Base-by-base conservation (phyloP, 2,888 invertebrate species). In the Hemaris fuciformis region DNA sequence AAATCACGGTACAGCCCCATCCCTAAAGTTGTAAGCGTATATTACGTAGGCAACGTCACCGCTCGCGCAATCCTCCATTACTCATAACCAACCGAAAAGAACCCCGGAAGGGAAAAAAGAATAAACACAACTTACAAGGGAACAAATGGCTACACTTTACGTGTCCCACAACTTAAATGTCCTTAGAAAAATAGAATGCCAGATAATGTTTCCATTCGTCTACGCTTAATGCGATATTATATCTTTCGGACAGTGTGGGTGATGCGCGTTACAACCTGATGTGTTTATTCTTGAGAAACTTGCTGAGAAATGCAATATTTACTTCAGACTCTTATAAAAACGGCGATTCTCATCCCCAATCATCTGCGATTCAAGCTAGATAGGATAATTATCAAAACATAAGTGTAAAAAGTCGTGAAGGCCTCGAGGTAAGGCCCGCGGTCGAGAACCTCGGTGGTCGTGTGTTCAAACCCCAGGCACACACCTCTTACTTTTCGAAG, bases 141-240 rank as follows among this genome's bases (percentile, higher is more conserved):
- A 85, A 88, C 84, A 88, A 88, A 89, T 88, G 83, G 83, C 76
- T 83, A 85, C 89, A 87, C 88, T 89, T 84, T 88, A 87, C 83
- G 85, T 84, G 84, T 83, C 84, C 82, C 85, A 83, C 85, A 87
- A 87, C 84, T 86, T 86, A 87, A 88, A 86, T 79, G 85, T 79
- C 80, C 77, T 79, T 76, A 70, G 79, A 81, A 83, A 85, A 83
- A 86, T 85, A 84, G 84, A 80, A 83, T 84, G 82, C 81, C 77
- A 81, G 79, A 80, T 87, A 88, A 85, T 85, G 88, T 83, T 79
- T 68, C 84, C 84, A 87, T 87, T 79, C 80, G 84, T 86, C 83
- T 72, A 70, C 53, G 18, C 76, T 79, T 85, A 84, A 84, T 85
- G 83, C 77, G 75, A 80, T 84, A 83, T 85, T 81, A 81, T 84